phyloP scores from a whole-genome alignment of 1,140 invertebrate species.

The Linepithema humile region DNA sequence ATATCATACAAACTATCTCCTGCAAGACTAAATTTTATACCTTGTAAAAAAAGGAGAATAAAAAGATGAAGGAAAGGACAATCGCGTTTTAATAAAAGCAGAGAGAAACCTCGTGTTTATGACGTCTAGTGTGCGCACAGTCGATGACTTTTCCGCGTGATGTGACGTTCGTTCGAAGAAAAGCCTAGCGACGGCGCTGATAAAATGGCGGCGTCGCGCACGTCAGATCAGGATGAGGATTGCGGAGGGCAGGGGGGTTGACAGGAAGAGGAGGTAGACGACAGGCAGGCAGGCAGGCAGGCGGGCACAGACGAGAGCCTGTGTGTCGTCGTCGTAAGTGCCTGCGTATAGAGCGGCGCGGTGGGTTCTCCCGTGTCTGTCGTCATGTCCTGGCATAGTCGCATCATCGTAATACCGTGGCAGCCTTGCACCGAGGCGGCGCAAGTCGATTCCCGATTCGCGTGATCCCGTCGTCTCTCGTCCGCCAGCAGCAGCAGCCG shows the following conservation, averaged over 20 bases:
- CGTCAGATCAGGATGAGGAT: conserved; percentile 21
- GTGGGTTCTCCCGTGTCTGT: not conserved
- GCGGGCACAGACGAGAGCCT: not conserved
- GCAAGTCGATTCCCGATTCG: conserved; percentile 48
- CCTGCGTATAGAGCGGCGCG: conserved; percentile 13
- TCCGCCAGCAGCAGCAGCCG: conserved; percentile 26
- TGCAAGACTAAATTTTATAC: too few relatives aligned
- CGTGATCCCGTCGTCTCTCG: conserved; percentile 59
- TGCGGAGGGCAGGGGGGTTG: not conserved
- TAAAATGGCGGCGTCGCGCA: conserved; percentile 42
- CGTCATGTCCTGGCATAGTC: conserved; percentile 42
- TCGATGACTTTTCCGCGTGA: conserved; percentile 13
- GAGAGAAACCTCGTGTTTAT: not conserved
- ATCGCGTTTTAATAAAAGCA: too few relatives aligned
- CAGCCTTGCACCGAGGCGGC: conserved; percentile 22
- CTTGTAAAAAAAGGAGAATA: not conserved
- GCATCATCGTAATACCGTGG: conserved; percentile 24
- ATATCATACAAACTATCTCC: too few relatives aligned
- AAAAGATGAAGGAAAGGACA: not conserved
- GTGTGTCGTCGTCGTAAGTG: conserved; percentile 4
- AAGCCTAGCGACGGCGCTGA: conserved; percentile 34
- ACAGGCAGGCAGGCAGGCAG: not conserved
- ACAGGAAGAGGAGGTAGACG: conserved; percentile 27
- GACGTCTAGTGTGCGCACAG: conserved; percentile 17
- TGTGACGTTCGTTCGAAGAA: conserved; percentile 30